Base-by-base conservation (phyloP, 2,113 vertebrate genomes). In the Proteles cristata region DNA sequence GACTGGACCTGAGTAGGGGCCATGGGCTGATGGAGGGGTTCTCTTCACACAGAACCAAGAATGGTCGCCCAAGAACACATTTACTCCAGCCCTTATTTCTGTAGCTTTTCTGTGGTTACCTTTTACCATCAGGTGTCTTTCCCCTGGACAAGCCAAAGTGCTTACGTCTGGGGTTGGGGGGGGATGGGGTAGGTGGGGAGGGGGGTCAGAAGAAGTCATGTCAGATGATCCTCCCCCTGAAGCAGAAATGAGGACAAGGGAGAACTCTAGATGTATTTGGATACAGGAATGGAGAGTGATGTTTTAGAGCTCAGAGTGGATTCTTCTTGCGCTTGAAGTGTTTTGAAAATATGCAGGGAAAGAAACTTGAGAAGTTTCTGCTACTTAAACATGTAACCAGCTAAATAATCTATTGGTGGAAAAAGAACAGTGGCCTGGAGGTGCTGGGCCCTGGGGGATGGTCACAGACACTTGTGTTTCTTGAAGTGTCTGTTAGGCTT, bases 341-440 rank as follows among this genome's bases (percentile, higher is more conserved):
- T 14, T 68, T 87, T 11, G 35, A 91, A 94, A 43, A 88, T 17
- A 48, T 2, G 1, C 19, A n/a, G 48, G 26, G 68, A 77, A 76
- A 73, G 85, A 91, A 84, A 94, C 65, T 25, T 88, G 45, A 87
- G 48, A 50, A 23, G n/a, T 50, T 63, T 53, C 61, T 61, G 71
- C 53, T 45, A 21, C 73, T 84, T 45, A 53, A 61, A 88, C 23
- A 3, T 45, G 48, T 31, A 48, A n/a, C 17, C 28, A 55, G 68
- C n/a, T 92, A 53, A 61, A 92, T 90, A 82, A 90, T 79, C 68
- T 26, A 25, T 28, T 0, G 58, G 73, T 55, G 48, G 88, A 66
- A 83, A 88, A 61, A 84, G 58, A 79, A 9, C 35, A 55, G 68
- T 5, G 7, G 74, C 85, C 6, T 1, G 0, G 7, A 65, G 73